These are phyloP conservation scores for Aptenodytes patagonicus DNA, from an alignment of 2,113 vertebrate genomes.

Conservation along the genomic window DNA sequence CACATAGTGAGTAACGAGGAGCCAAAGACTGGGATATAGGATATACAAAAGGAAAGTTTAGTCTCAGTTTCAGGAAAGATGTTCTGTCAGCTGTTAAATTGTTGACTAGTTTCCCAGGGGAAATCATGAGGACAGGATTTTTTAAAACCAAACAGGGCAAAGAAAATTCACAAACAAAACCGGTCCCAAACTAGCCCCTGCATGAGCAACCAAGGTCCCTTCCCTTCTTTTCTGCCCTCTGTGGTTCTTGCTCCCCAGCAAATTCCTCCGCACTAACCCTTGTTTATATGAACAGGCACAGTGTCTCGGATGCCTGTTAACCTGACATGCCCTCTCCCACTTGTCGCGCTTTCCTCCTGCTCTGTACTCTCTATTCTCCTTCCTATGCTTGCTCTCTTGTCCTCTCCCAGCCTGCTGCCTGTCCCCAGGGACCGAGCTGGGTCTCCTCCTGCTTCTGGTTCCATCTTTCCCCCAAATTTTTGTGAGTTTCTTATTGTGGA, in stretches of 20 bases:
- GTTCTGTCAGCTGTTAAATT: neutral
- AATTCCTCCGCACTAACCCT: neutral
- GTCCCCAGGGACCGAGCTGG: too few relatives aligned
- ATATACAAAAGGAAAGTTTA: conserved; percentile 23
- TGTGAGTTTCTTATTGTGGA: neutral
- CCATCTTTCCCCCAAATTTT: neutral
- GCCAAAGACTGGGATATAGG: neutral
- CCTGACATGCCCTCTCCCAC: neutral
- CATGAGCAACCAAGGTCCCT: fast-evolving
- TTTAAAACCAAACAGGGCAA: neutral
- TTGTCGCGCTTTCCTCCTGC: neutral
- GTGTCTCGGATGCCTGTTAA: neutral
- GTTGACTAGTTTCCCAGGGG: conserved; percentile 4
- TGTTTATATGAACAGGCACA: neutral
- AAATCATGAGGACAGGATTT: neutral
- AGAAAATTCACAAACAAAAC: neutral
- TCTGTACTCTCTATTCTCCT: neutral
- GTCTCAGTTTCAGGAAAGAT: conserved; percentile 33
- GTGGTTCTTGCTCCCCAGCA: neutral
- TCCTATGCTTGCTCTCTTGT: neutral
- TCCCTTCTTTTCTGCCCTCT: neutral
- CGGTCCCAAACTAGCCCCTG: neutral
- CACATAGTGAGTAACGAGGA: neutral
- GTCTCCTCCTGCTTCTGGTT: neutral
- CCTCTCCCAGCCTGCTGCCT: neutral